Evolutionary conservation across 1,140 invertebrate species (phyloP), one percentile per base, ranked within the genome.

Genomic region (Ceratosolen fusciceps): DNA sequence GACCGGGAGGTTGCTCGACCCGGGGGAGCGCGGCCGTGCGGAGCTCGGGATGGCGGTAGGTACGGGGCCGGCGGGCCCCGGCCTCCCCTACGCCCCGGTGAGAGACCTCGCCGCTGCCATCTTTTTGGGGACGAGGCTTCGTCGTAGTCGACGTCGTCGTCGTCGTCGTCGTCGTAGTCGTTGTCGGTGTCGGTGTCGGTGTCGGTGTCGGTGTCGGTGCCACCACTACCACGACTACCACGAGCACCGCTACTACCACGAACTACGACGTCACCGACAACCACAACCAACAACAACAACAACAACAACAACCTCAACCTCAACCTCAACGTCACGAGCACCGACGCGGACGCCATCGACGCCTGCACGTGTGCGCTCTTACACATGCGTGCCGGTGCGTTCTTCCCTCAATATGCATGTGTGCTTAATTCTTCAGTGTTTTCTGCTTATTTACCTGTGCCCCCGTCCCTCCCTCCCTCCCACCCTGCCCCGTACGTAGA

Each of bases 321-420:
- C n/a, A n/a, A n/a, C n/a, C n/a, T n/a, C n/a, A n/a, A n/a, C n/a
- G n/a, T 19, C 52, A 19, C 16, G 8, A 56, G 14, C 52, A 5
- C 52, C 39, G 39, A 43, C 39, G 39, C 39, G 5, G 39, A 43
- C 49, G 21, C 49, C 19, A 16, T 24, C 24, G 56, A 2, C 39
- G 31, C 75, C 58, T 74, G 73, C 80, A 60, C 72, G 58, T 74
- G 76, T 79, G 37, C 76, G 24, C 73, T 29, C 47, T 21, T 78
- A 71, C 58, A 68, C 74, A 67, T 67, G 80, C 65, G 74, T 67
- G 80, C 68, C 75, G 72, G 75, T 81, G 80, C 72, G 77, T 79
- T 60, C n/a, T n/a, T n/a, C 16, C 47, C 26, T 75, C 54, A 12
- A 60, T 58, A 24, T 75, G 47, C 68, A 68, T 75, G 37, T 62